Percentiles rank a stretch among this genome's conserved stretches.
Evolutionary conservation across 2,888 invertebrate species (phyloP).

Genomic region (Gymnosoma rotundatum): DNA sequence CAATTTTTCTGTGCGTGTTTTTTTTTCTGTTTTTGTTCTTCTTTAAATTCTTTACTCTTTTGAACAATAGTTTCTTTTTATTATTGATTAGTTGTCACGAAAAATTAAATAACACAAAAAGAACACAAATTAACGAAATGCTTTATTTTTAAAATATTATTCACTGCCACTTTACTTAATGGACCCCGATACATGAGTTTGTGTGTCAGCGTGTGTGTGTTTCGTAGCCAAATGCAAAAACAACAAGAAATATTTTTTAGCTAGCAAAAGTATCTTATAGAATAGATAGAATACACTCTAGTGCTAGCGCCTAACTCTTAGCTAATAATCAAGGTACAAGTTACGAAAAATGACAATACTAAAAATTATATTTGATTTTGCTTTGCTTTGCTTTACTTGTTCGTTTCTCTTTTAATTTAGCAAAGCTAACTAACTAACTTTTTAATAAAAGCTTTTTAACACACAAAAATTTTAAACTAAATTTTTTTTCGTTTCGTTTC

Average conservation of each 20-base stretch:
- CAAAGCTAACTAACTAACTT: constrained; percentile 50
- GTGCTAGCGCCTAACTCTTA: constrained; percentile 57
- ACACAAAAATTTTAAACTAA: constrained; percentile 17
- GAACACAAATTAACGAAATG: constrained; percentile 59
- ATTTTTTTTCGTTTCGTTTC: constrained; percentile 55
- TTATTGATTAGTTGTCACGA: constrained; percentile 68
- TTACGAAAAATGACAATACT: constrained; percentile 40
- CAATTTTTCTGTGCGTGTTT: constrained; percentile 27
- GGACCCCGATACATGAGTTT: constrained; percentile 5
- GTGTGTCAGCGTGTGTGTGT: not conserved
- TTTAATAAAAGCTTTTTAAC: constrained; percentile 37
- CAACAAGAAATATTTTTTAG: constrained; percentile 44
- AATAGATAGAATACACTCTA: constrained; percentile 45
- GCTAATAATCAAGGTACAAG: constrained; percentile 56
- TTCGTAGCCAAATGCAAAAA: constrained; percentile 1
- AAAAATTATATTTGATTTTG: constrained; percentile 38
- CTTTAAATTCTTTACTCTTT: constrained; percentile 43
- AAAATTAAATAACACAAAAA: constrained; percentile 54
- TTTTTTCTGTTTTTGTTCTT: constrained; percentile 15
- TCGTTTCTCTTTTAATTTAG: constrained; percentile 44
- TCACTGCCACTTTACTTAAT: constrained; percentile 58
- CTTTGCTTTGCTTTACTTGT: constrained; percentile 13
- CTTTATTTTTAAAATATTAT: constrained; percentile 69
- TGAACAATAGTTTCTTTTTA: constrained; percentile 40
- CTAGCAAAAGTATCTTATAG: constrained; percentile 41